Base-by-base conservation (phyloP, 2,888 invertebrate species). In the Mimachlamys varia region DNA sequence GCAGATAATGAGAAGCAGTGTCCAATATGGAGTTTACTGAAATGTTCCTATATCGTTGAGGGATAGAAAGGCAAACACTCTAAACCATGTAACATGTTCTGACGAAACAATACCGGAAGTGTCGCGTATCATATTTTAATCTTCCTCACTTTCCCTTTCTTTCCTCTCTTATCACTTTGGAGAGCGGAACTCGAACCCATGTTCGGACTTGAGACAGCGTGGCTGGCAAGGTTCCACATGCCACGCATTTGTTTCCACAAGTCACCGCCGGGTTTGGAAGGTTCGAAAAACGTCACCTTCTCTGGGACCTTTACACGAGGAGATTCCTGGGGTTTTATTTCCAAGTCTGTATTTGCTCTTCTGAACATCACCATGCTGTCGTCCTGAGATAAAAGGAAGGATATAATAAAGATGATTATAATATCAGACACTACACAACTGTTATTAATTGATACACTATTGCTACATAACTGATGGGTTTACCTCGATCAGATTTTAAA, bases 281-380 rank as follows among this genome's bases (percentile, higher is more conserved):
- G 76, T 27, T 76, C 76, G 76, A 27, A 76, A 17, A 76, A 76
- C 33, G 76, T 76, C 2, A 76, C 76, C 33, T 76, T 76, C 76
- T 76, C 76, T 12, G 76, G 76, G 10, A 76, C 76, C 33, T 76
- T 76, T 1, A 33, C 76, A 33, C 33, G 76, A 33, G 76, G 12
- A 2, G 76, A 27, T 76, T 33, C 76, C 33, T 76, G 33, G 76
- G 76, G 76, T 76, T 27, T 12, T 33, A 22, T 2, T 10, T 76
- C 76, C 33, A 76, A 27, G 27, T 76, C 76, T 27, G 76, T 76
- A 17, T 33, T 76, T 17, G 76, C 76, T 33, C 62, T 62, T 62
- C 76, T 76, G 76, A 76, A 76, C 76, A 76, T 76, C 76, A 76
- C 76, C 76, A 76, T 76, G 76, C 76, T 76, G 27, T 76, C 76